Evolutionary conservation across 2,888 invertebrate species (phyloP).

Genomic region (Ophion slaviceki): DNA sequence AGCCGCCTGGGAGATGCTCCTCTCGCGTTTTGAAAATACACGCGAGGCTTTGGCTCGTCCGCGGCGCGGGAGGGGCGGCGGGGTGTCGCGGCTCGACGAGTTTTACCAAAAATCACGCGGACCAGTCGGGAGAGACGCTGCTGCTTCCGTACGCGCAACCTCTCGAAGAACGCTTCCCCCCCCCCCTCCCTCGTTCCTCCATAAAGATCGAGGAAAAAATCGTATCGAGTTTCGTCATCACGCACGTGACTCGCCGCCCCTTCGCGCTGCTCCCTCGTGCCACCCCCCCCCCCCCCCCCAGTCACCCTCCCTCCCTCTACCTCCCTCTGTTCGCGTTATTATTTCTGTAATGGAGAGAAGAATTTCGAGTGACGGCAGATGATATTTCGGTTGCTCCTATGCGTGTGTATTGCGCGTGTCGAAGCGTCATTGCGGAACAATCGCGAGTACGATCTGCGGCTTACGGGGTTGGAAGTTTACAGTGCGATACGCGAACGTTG

Average conservation of each 20-base stretch:
- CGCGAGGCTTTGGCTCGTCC: conserved; percentile 46
- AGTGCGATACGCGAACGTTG: not conserved
- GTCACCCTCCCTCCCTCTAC: not conserved
- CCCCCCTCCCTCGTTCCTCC: conserved; percentile 38
- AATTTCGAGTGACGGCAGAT: conserved; percentile 49
- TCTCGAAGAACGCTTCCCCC: not conserved
- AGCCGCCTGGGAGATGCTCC: conserved; percentile 15
- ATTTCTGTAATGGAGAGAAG: conserved; percentile 59
- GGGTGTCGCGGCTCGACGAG: not conserved
- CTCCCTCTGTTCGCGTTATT: conserved; percentile 44
- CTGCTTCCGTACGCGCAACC: conserved; percentile 41
- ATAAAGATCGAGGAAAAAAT: conserved; percentile 36
- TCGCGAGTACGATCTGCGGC: not conserved
- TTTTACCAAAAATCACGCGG: conserved; percentile 28
- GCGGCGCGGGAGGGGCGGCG: conserved; percentile 35
- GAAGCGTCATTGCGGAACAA: not conserved
- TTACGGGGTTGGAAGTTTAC: too few species aligned
- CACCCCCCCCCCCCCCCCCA: not conserved
- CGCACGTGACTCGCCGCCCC: conserved; percentile 16
- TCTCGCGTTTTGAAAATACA: conserved; percentile 65
- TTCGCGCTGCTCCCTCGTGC: not conserved
- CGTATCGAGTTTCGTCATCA: conserved; percentile 60
- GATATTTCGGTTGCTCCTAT: conserved; percentile 52
- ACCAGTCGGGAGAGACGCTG: conserved; percentile 46
- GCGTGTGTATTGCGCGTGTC: conserved; percentile 1